These are phyloP conservation scores for Rhinella marina DNA, from an alignment of 2,797 vertebrate genomes.

Conservation along the genomic window DNA sequence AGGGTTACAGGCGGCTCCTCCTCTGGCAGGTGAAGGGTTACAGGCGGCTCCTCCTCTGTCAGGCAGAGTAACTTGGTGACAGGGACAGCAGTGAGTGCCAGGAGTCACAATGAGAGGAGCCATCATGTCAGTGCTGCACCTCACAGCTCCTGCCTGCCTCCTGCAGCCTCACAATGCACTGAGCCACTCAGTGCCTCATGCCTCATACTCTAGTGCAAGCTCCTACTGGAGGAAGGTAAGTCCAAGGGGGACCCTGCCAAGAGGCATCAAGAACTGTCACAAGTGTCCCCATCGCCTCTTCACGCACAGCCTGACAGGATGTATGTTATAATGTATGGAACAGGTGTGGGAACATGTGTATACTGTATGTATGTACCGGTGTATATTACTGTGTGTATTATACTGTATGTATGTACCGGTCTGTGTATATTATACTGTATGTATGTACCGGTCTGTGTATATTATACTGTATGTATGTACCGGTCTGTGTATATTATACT, in stretches of 20 bases:
- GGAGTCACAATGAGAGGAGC: slow-evolving; percentile 75
- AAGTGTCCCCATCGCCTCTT: background rate
- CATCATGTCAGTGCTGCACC: slow-evolving; percentile 3
- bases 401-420: no score
- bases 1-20: slow-evolving; percentile 42
- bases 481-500: no score
- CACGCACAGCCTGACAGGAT: background rate
- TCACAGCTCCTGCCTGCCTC: background rate
- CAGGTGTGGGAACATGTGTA: background rate
- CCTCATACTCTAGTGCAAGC: background rate
- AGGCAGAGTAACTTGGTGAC: slow-evolving; percentile 64
- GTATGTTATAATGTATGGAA: background rate
- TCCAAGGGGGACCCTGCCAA: background rate
- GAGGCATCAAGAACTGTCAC: background rate
- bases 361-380: background rate
- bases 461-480: no score
- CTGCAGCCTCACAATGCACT: background rate
- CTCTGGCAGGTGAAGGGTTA: background rate
- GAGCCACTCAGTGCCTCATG: background rate
- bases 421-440: no score
- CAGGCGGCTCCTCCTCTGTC: slow-evolving; percentile 51
- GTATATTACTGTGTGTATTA: background rate
- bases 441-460: no score
- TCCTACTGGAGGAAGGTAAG: background rate
- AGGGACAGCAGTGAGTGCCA: slow-evolving; percentile 77